Evolutionary conservation across 2,888 invertebrate species (phyloP).

Genomic region (Cremastobaeus sp.): DNA sequence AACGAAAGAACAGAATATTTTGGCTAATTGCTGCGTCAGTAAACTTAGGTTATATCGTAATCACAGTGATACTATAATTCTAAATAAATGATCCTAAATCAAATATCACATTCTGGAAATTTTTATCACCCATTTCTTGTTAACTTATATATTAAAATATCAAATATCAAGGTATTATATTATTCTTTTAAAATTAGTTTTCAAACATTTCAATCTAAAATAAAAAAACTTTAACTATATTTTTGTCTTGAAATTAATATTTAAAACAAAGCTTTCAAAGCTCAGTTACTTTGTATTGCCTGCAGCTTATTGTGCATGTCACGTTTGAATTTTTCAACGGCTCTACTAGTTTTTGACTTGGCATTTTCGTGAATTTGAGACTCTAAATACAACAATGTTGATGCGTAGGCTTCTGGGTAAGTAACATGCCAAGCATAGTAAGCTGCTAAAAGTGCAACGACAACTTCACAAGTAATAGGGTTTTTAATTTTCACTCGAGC

Average conservation of each 20-base stretch:
- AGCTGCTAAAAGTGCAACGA: slow-evolving; percentile 3
- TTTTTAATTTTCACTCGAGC: not conserved
- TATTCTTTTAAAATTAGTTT: too few relatives aligned
- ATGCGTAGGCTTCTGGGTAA: slow-evolving; percentile 7
- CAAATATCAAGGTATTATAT: too few relatives aligned
- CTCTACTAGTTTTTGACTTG: not conserved
- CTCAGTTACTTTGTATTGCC: too few relatives aligned
- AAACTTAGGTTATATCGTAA: not conserved
- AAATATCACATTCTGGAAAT: too few relatives aligned
- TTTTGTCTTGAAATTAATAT: not conserved
- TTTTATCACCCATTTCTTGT: too few relatives aligned
- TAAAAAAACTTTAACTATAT: too few relatives aligned
- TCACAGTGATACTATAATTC: not conserved
- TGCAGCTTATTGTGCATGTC: not conserved
- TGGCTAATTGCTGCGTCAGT: not conserved
- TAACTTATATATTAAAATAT: too few relatives aligned
- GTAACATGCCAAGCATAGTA: slow-evolving; percentile 19
- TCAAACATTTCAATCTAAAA: too few relatives aligned
- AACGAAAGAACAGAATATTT: not conserved
- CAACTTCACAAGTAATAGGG: not conserved
- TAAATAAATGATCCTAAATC: too few relatives aligned
- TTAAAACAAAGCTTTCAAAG: not conserved
- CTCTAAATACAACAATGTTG: slow-evolving; percentile 3
- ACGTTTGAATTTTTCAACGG: not conserved
- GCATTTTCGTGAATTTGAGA: not conserved